Conservation (phyloP, 92 coral and sea anemone species). For the Zoanthus gigantus region DNA sequence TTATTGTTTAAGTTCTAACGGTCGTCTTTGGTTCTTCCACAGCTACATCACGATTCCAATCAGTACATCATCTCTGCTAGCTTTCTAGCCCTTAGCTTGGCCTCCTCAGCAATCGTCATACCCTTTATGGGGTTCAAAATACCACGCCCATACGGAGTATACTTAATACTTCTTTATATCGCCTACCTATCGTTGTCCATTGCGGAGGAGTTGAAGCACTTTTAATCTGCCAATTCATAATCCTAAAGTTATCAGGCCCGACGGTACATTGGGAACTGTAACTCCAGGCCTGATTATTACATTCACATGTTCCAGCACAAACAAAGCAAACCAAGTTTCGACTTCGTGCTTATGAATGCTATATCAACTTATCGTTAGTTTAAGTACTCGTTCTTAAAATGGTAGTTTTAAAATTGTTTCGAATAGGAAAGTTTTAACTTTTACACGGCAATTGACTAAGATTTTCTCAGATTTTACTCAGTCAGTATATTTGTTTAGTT, state of each 20-base stretch:
- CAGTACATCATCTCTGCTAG: slow-evolving; percentile 90
- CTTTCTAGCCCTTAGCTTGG: slow-evolving; percentile 86
- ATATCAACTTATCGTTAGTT: too few relatives aligned
- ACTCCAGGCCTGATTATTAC: too few relatives aligned
- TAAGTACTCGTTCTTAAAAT: too few relatives aligned
- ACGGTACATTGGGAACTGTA: too few relatives aligned
- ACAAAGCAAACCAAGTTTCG: too few relatives aligned
- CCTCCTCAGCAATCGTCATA: slow-evolving; percentile 85
- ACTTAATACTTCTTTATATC: slow-evolving; percentile 78
- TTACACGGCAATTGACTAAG: too few relatives aligned
- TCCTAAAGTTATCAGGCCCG: not conserved
- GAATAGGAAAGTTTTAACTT: too few relatives aligned
- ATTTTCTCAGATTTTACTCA: too few relatives aligned
- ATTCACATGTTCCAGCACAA: too few relatives aligned
- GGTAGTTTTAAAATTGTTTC: too few relatives aligned
- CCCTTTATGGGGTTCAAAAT: slow-evolving; percentile 92
- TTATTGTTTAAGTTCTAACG: not conserved
- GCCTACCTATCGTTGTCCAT: slow-evolving; percentile 76
- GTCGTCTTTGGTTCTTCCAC: slow-evolving; percentile 1
- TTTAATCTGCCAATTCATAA: not conserved
- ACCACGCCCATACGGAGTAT: slow-evolving; percentile 86
- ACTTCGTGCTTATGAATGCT: too few relatives aligned
- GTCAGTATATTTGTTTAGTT: too few relatives aligned
- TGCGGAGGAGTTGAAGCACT: slow-evolving; percentile 64
- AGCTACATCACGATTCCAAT: slow-evolving; percentile 77